Evolutionary conservation across 2,888 invertebrate genomes (phyloP), one percentile per base, ranked within the genome.

Genomic region (Rhamphomyia laevipes): DNA sequence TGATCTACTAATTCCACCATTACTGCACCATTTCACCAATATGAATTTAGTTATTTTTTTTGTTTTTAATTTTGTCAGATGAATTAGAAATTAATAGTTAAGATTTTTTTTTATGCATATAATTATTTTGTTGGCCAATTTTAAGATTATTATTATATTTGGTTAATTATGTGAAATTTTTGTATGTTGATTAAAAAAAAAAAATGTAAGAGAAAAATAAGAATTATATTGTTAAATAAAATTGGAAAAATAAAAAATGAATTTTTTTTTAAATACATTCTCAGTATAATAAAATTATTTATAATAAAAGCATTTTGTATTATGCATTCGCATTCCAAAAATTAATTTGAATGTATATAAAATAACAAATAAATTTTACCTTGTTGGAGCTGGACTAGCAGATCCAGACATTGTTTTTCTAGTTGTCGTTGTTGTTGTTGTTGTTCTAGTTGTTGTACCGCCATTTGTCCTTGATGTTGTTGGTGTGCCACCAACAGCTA

Each of bases 1-100:
- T 66, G 88, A 85, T 80, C 88, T 82, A 78, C 84, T 84, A 77
- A 88, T 86, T 74, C 82, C 82, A 72, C 84, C 77, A 67, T 74
- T 76, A 68, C 74, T 70, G 70, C 74, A 51, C 50, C 58, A 57
- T 58, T 56, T 21, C 21, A 21, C 21, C 21, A 21, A 4, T 21
- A 21, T 21, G 23, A 58, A 60, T 54, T 55, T n/a, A n/a, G 57
- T 53, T 51, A 44, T 27, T 54, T n/a, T n/a, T n/a, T n/a, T 50
- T 51, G 51, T 47, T 49, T 50, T 52, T 53, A 52, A 53, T 42
- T 43, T 37, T 38, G 49, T 43, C 51, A 27, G 50, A 45, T 46
- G 41, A 42, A 21, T 21, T 10, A 35, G 33, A 23, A 30, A n/a
- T 31, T 18, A 37, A 31, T 50, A 46, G 40, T 54, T 56, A 51